Evolutionary conservation across 2,797 vertebrate genomes (phyloP).

Genomic region (Mus caroli): DNA sequence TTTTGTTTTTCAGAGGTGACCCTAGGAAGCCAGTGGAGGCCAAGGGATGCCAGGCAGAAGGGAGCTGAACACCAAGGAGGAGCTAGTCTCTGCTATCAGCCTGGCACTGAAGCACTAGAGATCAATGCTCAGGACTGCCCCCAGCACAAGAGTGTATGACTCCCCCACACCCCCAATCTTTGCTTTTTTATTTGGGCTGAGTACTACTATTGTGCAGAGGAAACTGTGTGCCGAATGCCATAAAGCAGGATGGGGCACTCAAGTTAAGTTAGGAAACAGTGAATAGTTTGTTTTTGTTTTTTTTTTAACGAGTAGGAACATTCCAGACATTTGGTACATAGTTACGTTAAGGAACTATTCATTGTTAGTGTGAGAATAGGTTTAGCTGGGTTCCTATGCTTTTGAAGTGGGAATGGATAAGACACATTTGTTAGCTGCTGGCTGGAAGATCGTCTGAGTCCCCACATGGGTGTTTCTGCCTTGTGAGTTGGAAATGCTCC

Average conservation of each 20-base stretch:
- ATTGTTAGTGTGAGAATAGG: not conserved
- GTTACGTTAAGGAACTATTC: not conserved
- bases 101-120: not conserved
- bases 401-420: not conserved
- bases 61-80: not conserved
- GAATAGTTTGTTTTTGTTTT: not conserved
- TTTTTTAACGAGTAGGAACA: not conserved
- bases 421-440: not conserved
- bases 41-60: fast-evolving
- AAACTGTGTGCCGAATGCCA: not conserved
- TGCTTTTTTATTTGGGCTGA: not conserved
- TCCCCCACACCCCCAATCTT: too few species aligned
- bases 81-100: not conserved
- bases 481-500: not conserved
- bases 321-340: not conserved
- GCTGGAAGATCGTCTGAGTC: not conserved
- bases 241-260: not conserved
- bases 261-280: not conserved
- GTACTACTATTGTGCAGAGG: not conserved
- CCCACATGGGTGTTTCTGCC: not conserved
- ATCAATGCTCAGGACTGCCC: not conserved
- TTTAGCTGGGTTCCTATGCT: not conserved
- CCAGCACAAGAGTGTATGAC: not conserved
- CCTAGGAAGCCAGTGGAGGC: not conserved
- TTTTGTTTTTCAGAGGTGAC: not conserved